Evolutionary conservation across 37 sponge, comb jelly and placozoan genomes (phyloP).

Genomic region (Ephydatia muelleri): DNA sequence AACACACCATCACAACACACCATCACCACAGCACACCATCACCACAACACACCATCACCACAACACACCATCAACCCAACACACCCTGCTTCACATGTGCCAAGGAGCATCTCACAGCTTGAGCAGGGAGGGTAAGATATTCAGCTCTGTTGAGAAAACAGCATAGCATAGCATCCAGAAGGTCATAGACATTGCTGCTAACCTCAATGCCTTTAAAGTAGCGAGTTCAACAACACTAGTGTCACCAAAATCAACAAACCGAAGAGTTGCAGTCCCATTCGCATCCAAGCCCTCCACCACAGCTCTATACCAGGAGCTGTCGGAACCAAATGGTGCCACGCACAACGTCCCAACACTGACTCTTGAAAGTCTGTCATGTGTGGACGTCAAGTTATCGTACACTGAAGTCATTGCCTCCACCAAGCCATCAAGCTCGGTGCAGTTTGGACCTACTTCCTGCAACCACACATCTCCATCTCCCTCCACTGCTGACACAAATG

Average conservation of each 20-base stretch:
- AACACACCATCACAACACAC: too few relatives aligned
- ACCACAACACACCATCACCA: not conserved
- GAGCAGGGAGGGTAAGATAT: constrained; percentile 15
- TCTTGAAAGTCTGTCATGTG: not conserved
- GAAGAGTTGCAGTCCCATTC: not conserved
- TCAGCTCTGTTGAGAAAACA: constrained; percentile 21
- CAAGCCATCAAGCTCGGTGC: constrained; percentile 11
- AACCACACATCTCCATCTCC: constrained; percentile 31
- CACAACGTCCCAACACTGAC: not conserved
- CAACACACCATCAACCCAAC: not conserved
- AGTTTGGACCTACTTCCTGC: constrained; percentile 22
- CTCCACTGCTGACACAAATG: constrained; percentile 27
- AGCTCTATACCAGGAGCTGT: constrained; percentile 48
- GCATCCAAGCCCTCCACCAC: not conserved
- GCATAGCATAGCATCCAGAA: not conserved
- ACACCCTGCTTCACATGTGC: constrained; percentile 1
- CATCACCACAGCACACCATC: too few relatives aligned
- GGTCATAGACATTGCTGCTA: not conserved
- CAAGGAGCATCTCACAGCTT: constrained; percentile 34
- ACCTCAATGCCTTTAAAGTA: constrained; percentile 34
- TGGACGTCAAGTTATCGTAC: not conserved
- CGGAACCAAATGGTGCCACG: constrained; percentile 18
- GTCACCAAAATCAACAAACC: constrained; percentile 59
- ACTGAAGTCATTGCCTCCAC: constrained; percentile 30
- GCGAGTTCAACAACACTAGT: not conserved